Percentiles rank a stretch among this genome's conserved stretches.
These are phyloP conservation scores for Liparis tanakae DNA, from an alignment of 2,797 vertebrate species.

Conservation along the genomic window DNA sequence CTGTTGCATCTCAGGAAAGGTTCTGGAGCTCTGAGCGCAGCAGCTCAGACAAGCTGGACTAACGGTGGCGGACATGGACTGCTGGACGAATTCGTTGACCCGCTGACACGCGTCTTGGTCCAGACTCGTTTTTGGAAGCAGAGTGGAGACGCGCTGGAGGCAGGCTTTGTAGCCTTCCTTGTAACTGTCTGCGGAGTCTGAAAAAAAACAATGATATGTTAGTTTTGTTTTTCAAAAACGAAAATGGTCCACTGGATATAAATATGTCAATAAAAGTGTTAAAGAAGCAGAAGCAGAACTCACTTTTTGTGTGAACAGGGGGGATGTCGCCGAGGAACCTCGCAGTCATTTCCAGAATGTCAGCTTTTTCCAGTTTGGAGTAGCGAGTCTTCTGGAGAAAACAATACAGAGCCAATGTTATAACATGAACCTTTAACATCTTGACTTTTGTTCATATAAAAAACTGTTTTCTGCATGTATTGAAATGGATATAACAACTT, in stretches of 20 bases:
- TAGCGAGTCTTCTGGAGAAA: slow-evolving; percentile 80
- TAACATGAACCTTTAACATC: fast-evolving
- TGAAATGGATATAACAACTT: slow-evolving; percentile 59
- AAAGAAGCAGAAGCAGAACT: slow-evolving; percentile 48
- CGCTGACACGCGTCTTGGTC: slow-evolving; percentile 75
- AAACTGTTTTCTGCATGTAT: not conserved
- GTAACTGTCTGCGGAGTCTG: slow-evolving; percentile 78
- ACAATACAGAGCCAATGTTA: slow-evolving; percentile 34
- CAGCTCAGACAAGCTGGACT: slow-evolving; percentile 75
- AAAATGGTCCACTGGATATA: not conserved
- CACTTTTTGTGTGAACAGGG: slow-evolving; percentile 72
- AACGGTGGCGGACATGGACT: slow-evolving; percentile 56
- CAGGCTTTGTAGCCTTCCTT: slow-evolving; percentile 87
- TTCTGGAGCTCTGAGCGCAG: slow-evolving; percentile 56
- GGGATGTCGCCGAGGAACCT: slow-evolving; percentile 86
- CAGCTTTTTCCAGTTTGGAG: slow-evolving; percentile 91
- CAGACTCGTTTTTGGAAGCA: slow-evolving; percentile 81
- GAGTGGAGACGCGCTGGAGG: slow-evolving; percentile 81
- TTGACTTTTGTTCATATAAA: not conserved
- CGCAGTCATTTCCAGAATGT: slow-evolving; percentile 92
- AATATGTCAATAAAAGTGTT: not conserved
- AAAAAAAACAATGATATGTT: slow-evolving; percentile 28
- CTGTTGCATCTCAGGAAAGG: slow-evolving; percentile 73
- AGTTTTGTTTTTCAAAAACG: slow-evolving; percentile 13
- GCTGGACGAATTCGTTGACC: slow-evolving; percentile 81